Evolutionary conservation across 23 tunicate genomes (phyloP).

Genomic region (Clavelina lepadiformis): DNA sequence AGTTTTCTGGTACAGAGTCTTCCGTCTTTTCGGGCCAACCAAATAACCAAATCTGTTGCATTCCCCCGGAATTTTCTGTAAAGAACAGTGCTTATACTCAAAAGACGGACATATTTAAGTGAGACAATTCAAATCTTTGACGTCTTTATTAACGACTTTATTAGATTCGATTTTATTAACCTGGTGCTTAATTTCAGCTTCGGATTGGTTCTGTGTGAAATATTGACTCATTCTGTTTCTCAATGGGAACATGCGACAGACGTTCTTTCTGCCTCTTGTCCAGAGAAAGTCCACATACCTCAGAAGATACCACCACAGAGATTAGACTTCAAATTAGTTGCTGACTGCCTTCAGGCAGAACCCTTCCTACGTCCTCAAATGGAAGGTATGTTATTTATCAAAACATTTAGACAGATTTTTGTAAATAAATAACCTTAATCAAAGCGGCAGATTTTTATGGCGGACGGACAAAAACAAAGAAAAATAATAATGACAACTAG

Average conservation of each 20-base stretch:
- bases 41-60: background rate
- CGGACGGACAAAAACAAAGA: too few relatives aligned
- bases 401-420: too few relatives aligned
- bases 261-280: conserved; percentile 8
- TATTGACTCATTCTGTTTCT: conserved; percentile 3
- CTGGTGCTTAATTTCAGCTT: conserved; percentile 8
- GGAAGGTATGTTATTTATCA: too few relatives aligned
- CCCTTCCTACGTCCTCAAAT: conserved; percentile 39
- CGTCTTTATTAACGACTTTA: background rate
- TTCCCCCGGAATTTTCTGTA: background rate
- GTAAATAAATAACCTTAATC: too few relatives aligned
- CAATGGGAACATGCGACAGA: background rate
- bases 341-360: conserved; percentile 17
- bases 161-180: background rate
- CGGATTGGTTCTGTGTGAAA: conserved; percentile 51
- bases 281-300: background rate
- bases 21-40: background rate
- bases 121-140: background rate
- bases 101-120: conserved; percentile 39
- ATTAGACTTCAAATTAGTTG: too few relatives aligned
- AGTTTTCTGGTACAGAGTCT: conserved; percentile 31
- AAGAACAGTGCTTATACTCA: conserved; percentile 1
- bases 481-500: too few relatives aligned
- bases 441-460: too few relatives aligned
- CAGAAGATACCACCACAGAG: background rate